A percentile compares a stretch with the other conserved stretches of the same genome.
These are phyloP conservation scores for Vespertilio murinus DNA, from an alignment of 2,797 vertebrate genomes.

Conservation along the genomic window DNA sequence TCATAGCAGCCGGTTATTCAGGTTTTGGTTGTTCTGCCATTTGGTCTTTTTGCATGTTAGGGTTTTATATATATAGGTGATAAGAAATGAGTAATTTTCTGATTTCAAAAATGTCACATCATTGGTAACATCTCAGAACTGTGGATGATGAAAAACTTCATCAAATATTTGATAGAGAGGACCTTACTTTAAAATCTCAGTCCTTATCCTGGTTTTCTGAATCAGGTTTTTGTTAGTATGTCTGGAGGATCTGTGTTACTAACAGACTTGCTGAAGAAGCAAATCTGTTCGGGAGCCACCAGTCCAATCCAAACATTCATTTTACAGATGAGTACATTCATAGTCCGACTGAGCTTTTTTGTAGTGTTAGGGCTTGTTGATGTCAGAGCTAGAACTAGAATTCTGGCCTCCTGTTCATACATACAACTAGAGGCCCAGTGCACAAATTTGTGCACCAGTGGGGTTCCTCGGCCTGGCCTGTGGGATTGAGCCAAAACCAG, in stretches of 20 bases:
- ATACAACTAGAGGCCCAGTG: neutral
- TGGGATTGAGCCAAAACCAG: too few relatives aligned
- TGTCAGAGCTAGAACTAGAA: neutral
- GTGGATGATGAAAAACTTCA: neutral
- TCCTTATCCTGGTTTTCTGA: neutral
- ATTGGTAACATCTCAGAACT: constrained; percentile 13
- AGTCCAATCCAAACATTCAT: neutral
- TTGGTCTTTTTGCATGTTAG: too few relatives aligned
- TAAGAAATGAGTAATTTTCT: neutral
- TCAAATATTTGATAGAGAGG: neutral
- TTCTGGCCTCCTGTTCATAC: neutral
- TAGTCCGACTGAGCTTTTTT: neutral
- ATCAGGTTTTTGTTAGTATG: neutral
- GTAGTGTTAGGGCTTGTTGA: neutral
- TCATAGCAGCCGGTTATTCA: too few relatives aligned
- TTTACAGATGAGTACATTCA: neutral
- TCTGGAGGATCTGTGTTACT: neutral
- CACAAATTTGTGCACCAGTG: too few relatives aligned
- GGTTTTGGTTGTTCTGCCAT: too few relatives aligned
- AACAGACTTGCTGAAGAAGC: neutral
- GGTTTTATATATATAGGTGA: too few relatives aligned
- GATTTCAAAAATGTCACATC: neutral
- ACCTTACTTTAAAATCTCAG: neutral
- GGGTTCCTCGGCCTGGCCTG: too few relatives aligned
- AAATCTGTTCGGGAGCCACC: neutral